These are phyloP conservation scores for Zaprionus capensis DNA, from an alignment of 1,140 invertebrate genomes.

Conservation along the genomic window DNA sequence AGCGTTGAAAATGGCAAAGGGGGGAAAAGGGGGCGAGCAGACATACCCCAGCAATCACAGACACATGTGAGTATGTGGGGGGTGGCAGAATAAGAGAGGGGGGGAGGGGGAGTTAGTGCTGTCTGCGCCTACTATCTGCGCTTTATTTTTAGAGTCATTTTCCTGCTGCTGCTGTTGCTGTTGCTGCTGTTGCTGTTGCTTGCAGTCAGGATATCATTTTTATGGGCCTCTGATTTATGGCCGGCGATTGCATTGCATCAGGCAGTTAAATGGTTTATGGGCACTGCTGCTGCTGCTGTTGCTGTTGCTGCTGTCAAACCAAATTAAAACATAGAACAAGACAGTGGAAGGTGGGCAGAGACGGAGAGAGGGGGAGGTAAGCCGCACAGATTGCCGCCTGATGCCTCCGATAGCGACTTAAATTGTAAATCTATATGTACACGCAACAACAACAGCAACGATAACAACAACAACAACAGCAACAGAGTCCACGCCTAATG, in stretches of 20 bases:
- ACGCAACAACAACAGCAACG: not conserved
- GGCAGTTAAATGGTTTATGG: conserved; percentile 56
- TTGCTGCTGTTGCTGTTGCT: conserved; percentile 9
- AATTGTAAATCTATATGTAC: conserved; percentile 22
- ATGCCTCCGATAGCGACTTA: conserved; percentile 13
- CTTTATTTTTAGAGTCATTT: conserved; percentile 61
- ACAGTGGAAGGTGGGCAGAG: not conserved
- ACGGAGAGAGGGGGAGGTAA: not conserved
- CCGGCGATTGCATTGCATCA: conserved; percentile 54
- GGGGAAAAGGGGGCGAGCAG: not conserved
- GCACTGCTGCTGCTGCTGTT: not conserved
- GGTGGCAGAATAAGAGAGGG: not conserved
- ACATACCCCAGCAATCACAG: too few species aligned
- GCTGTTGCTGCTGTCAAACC: conserved; percentile 18
- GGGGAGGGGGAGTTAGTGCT: not conserved
- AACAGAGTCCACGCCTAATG: not conserved
- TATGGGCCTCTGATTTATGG: conserved; percentile 70
- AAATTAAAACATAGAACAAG: conserved; percentile 42
- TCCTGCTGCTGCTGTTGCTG: conserved; percentile 6
- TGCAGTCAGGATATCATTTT: conserved; percentile 50
- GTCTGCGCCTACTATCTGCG: conserved; percentile 6
- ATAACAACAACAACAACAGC: not conserved
- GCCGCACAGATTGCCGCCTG: conserved; percentile 4
- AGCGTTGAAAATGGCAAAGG: conserved; percentile 24
- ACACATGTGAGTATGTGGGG: not conserved